A percentile compares a stretch with the other conserved stretches of the same genome.
Conservation (phyloP, 2,888 invertebrate genomes). For the Hypomecis atomaria region DNA sequence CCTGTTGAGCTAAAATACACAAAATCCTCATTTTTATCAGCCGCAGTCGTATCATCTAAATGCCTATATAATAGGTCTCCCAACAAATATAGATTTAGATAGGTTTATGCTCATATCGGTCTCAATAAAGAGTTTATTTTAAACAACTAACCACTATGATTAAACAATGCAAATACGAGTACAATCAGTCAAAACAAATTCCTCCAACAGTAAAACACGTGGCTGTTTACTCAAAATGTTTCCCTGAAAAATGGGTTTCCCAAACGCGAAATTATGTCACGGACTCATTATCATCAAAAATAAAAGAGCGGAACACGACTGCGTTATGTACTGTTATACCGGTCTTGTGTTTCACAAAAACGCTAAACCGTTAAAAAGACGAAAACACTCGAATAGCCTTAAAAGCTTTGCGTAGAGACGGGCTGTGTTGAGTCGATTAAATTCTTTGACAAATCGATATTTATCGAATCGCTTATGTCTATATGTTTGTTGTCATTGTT, state of each 20-base stretch:
- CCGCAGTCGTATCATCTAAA: too few species aligned
- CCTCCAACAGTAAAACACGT: not conserved
- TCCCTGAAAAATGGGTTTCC: constrained; percentile 23
- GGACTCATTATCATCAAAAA: constrained; percentile 33
- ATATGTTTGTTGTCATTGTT: too few species aligned
- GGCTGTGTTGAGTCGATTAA: not conserved
- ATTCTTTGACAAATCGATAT: constrained; percentile 13
- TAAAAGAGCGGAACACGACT: constrained; percentile 22
- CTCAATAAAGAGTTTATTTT: too few species aligned
- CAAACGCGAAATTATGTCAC: constrained; percentile 29
- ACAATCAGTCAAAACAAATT: not conserved
- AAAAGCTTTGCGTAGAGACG: constrained; percentile 40
- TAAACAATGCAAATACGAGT: not conserved
- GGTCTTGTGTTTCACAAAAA: constrained; percentile 41
- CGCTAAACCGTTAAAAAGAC: constrained; percentile 43
- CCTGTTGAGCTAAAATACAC: too few species aligned
- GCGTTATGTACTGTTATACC: constrained; percentile 13
- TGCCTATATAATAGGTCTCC: too few species aligned
- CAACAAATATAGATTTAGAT: too few species aligned
- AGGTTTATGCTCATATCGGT: too few species aligned
- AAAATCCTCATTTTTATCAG: too few species aligned
- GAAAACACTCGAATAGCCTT: constrained; percentile 41
- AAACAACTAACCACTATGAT: too few species aligned
- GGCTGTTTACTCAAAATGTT: constrained; percentile 9
- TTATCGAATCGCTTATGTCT: too few species aligned